phyloP scores from a whole-genome alignment of 2,797 vertebrate genomes.

The Euthynnus affinis region DNA sequence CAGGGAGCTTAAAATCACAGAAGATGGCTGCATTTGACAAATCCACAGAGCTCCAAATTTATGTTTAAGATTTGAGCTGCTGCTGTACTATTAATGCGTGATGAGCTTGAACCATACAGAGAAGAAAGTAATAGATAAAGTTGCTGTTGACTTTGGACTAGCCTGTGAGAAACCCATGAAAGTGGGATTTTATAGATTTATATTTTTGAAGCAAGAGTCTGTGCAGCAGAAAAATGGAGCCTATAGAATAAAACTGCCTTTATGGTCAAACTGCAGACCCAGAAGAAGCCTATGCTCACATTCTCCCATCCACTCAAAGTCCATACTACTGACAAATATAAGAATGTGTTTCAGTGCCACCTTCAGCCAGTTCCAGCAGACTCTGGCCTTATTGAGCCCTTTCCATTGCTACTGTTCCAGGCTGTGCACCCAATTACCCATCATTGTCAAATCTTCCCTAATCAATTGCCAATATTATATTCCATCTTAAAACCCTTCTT shows the following conservation, averaged over 20 bases:
- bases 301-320: background rate
- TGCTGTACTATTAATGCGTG: conserved; percentile 9
- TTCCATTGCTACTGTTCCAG: background rate
- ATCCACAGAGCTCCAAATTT: conserved; percentile 36
- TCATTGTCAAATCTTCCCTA: background rate
- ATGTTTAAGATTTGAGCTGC: conserved; percentile 34
- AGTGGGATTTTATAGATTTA: conserved; percentile 30
- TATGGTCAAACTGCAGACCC: conserved; percentile 8
- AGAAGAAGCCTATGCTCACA: conserved; percentile 4
- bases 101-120: conserved; percentile 20
- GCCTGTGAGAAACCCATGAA: conserved; percentile 19
- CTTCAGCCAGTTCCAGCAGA: background rate
- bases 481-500: background rate
- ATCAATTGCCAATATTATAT: no score
- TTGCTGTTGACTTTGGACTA: conserved; percentile 26
- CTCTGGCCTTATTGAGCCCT: background rate
- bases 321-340: background rate
- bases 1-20: conserved; percentile 41
- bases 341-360: background rate
- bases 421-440: background rate
- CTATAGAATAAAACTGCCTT: background rate
- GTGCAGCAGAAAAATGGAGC: conserved; percentile 16
- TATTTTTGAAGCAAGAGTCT: conserved; percentile 25
- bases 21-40: conserved; percentile 50
- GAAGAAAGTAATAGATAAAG: conserved; percentile 41